A percentile compares a stretch with the other conserved stretches of the same genome.
These are phyloP conservation scores for Abscondita cerata DNA, from an alignment of 2,888 invertebrate species.

Conservation along the genomic window DNA sequence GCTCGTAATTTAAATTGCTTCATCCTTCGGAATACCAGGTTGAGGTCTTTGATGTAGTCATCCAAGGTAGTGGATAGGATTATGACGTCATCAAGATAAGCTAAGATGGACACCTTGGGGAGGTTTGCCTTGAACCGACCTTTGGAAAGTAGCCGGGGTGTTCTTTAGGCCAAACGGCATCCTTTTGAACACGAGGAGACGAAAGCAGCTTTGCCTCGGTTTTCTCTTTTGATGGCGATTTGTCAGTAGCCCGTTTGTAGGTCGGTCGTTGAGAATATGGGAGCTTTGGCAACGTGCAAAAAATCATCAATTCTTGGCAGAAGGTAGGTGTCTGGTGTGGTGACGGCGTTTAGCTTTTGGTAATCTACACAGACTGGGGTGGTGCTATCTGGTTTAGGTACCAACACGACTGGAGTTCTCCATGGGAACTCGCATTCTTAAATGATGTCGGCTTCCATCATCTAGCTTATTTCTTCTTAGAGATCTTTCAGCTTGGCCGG, in stretches of 20 bases:
- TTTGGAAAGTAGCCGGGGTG: not conserved
- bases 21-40: not conserved
- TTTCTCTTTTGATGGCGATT: no score
- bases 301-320: not conserved
- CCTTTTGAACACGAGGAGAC: not conserved
- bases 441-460: not conserved
- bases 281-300: not conserved
- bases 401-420: not conserved
- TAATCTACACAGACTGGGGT: constrained; percentile 3
- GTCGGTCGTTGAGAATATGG: not conserved
- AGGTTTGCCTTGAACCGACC: not conserved
- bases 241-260: not conserved
- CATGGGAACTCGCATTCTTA: constrained; percentile 11
- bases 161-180: not conserved
- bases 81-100: not conserved
- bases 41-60: not conserved
- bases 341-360: not conserved
- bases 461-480: not conserved
- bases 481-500: no score
- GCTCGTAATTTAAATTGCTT: not conserved
- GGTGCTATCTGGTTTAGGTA: not conserved
- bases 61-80: not conserved
- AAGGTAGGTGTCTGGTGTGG: not conserved
- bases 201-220: not conserved
- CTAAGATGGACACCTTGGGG: not conserved